These are phyloP conservation scores for Hydra vulgaris DNA, from an alignment of 30 jellyfish, hydroid and myxozoan genomes.

Conservation along the genomic window DNA sequence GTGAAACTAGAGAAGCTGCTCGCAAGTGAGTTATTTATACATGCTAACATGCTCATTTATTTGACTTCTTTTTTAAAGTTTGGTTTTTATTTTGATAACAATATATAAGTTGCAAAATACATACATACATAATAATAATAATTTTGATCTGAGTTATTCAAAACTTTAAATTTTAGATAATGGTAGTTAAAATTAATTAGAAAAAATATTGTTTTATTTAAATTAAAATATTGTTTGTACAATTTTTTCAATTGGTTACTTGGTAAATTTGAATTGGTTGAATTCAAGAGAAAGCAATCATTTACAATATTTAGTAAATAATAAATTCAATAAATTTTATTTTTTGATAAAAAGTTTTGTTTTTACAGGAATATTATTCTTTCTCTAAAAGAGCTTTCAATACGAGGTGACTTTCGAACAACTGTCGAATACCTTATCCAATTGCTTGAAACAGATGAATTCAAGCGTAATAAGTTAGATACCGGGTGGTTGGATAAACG, in stretches of 20 bases:
- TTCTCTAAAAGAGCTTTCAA: constrained; percentile 80
- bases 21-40: constrained; percentile 87
- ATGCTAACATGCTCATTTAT: neutral
- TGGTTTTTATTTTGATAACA: too few relatives aligned
- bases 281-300: too few relatives aligned
- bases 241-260: too few relatives aligned
- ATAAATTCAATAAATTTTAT: too few relatives aligned
- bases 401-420: constrained; percentile 95
- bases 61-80: neutral
- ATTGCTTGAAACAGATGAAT: constrained; percentile 65
- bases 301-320: too few relatives aligned
- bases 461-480: constrained; percentile 56
- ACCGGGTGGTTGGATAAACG: constrained; percentile 93
- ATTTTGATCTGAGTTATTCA: too few relatives aligned
- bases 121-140: too few relatives aligned
- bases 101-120: neutral
- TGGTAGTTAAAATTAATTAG: too few relatives aligned
- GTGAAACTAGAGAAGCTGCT: constrained; percentile 83
- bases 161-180: too few relatives aligned
- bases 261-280: too few relatives aligned
- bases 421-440: constrained; percentile 76
- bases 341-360: neutral
- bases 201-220: too few relatives aligned
- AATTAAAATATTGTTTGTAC: too few relatives aligned
- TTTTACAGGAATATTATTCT: constrained; percentile 68